Evolutionary conservation across 1,140 invertebrate genomes (phyloP).

Genomic region (Aphelinus atriplicis): DNA sequence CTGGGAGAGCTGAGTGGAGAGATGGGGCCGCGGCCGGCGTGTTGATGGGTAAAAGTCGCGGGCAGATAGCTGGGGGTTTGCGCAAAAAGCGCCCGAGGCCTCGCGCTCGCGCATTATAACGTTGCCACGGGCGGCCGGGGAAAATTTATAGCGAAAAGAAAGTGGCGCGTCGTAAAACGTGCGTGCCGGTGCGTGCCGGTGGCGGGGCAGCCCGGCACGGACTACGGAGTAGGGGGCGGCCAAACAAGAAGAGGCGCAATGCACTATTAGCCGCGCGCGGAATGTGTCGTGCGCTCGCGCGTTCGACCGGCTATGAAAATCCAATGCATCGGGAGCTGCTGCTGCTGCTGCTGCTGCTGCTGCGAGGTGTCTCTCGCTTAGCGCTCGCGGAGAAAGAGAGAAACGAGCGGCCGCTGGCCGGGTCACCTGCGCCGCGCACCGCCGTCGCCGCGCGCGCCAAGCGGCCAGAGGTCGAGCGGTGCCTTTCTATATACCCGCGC

Average conservation of each 20-base stretch:
- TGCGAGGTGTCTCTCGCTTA: not conserved
- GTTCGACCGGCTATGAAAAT: not conserved
- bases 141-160: slow-evolving; percentile 36
- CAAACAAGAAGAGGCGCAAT: not conserved
- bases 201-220: not conserved
- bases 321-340: not conserved
- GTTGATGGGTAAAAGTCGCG: too few relatives aligned
- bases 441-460: not conserved
- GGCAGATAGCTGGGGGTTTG: not conserved
- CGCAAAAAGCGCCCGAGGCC: slow-evolving; percentile 2
- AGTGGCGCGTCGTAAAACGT: slow-evolving; percentile 20
- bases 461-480: slow-evolving; percentile 25
- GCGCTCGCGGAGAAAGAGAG: not conserved
- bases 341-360: not conserved
- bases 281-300: not conserved
- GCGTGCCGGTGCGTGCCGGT: not conserved
- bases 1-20: too few relatives aligned
- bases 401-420: not conserved
- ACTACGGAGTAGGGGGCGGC: not conserved
- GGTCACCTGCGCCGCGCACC: slow-evolving; percentile 16
- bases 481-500: too few relatives aligned
- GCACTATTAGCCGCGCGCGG: not conserved
- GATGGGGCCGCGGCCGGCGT: too few relatives aligned
- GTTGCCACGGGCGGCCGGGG: not conserved
- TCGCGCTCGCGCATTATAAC: not conserved